Evolutionary conservation across 92 coral and sea anemone genomes (phyloP), one percentile per base, ranked within the genome.

Genomic region (Parazoanthus darwini): DNA sequence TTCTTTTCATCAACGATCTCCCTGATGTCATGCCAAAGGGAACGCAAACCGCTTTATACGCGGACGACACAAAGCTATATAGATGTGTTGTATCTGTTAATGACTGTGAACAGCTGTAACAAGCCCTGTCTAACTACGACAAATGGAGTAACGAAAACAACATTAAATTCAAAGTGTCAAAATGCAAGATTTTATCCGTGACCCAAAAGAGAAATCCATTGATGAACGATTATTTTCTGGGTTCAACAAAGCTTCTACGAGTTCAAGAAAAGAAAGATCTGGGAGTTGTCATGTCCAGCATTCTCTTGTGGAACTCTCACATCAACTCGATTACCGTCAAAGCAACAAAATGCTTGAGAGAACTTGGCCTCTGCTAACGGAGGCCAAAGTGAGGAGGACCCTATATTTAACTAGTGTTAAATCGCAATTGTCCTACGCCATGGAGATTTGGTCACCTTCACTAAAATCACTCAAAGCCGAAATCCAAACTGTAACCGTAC

Each of bases 1-100:
- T 48, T 6, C 51, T 75, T 46, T 75, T 75, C n/a, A 75, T 75
- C 79, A 75, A 75, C 36, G 79, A 75, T 23, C 54, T 35, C 6
- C 79, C 79, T 7, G 79, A 75, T 6, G 79, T 35, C 22, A 23
- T 46, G 22, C 23, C 20, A 15, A 46, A 75, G 11, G 79, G 48
- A 36, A 46, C 33, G 13, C 5, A 75, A 36, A 4, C 48, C n/a
- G 48, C 79, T 36, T 23, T 75, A 75, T 75, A 36, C 25, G 54
- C 54, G 23, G 51, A 75, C n/a, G 54, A 75, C 9, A 75, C 79
- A 8, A 75, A 75, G 39, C n/a, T 75, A 0, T 72, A 72, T 25
- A 67, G 29, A 67, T 25, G 10, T 1, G 73, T 72, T 72, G 33
- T 16, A 72, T 29, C 77, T 18, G 72, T 66, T 66, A 18, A 26